These are phyloP conservation scores for Enteromius mattozi DNA, from an alignment of 2,797 vertebrate genomes.

Conservation along the genomic window DNA sequence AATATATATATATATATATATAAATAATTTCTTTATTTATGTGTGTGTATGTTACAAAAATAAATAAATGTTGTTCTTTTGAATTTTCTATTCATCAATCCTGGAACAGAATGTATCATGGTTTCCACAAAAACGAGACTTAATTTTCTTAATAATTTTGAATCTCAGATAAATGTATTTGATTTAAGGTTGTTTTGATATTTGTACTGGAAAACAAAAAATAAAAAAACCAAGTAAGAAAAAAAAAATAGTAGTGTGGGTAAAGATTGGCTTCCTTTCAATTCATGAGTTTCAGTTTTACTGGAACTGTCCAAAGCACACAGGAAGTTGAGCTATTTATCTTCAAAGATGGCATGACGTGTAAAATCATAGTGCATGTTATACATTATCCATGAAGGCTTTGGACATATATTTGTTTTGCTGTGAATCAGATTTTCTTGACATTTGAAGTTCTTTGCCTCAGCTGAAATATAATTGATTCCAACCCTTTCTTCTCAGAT, in stretches of 20 bases:
- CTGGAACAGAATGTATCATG: too few relatives aligned
- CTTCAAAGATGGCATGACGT: background rate
- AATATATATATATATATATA: background rate
- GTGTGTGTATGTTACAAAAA: too few relatives aligned
- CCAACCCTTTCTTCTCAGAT: constrained; percentile 2
- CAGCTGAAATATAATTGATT: constrained; percentile 8
- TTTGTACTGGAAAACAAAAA: background rate
- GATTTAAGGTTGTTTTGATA: background rate
- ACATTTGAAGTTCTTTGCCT: background rate
- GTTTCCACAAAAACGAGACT: background rate
- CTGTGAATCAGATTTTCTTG: background rate
- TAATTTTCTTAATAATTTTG: background rate
- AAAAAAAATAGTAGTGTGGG: background rate
- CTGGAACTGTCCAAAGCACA: background rate
- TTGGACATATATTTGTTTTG: background rate
- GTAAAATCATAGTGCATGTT: background rate
- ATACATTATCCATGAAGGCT: background rate
- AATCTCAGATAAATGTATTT: background rate
- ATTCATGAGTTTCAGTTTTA: background rate
- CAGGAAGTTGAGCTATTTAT: background rate
- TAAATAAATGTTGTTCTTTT: too few relatives aligned
- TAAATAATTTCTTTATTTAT: too few relatives aligned
- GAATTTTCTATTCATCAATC: too few relatives aligned
- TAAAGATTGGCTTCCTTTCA: background rate
- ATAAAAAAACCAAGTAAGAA: background rate